Conservation (phyloP, 1,140 invertebrate species). For the Heliconius melpomene region DNA sequence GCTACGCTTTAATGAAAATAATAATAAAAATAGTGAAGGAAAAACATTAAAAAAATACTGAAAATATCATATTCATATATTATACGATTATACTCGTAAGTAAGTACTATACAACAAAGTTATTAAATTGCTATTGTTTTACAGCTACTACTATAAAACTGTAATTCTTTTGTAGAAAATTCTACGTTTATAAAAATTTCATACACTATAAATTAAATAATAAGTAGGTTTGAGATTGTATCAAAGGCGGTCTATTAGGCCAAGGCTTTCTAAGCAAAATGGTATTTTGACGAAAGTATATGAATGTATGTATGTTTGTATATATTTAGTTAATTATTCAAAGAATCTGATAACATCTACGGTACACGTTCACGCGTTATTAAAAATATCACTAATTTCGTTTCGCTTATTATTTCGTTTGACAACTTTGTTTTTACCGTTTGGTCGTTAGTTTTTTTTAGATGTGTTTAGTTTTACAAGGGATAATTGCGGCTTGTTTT, state of each 20-base stretch:
- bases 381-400: constrained; percentile 39
- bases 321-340: constrained; percentile 25
- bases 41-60: not conserved
- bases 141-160: not conserved
- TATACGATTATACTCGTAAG: not conserved
- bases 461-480: not conserved
- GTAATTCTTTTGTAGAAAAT: constrained; percentile 4
- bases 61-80: not conserved
- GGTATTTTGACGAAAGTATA: constrained; percentile 4
- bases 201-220: constrained; percentile 3
- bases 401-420: constrained; percentile 41
- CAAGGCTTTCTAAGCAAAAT: not conserved
- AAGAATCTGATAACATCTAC: constrained; percentile 36
- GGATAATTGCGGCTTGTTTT: no score
- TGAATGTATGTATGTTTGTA: not conserved
- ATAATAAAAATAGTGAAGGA: no score
- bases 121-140: not conserved
- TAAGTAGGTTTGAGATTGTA: not conserved
- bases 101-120: not conserved
- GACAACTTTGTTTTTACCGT: constrained; percentile 39
- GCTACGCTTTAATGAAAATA: no score
- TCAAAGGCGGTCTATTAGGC: constrained; percentile 7
- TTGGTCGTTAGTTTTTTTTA: not conserved
- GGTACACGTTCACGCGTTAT: constrained; percentile 36
- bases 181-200: not conserved